Base-by-base conservation (phyloP, 2,113 vertebrate species). In the Ia io region DNA sequence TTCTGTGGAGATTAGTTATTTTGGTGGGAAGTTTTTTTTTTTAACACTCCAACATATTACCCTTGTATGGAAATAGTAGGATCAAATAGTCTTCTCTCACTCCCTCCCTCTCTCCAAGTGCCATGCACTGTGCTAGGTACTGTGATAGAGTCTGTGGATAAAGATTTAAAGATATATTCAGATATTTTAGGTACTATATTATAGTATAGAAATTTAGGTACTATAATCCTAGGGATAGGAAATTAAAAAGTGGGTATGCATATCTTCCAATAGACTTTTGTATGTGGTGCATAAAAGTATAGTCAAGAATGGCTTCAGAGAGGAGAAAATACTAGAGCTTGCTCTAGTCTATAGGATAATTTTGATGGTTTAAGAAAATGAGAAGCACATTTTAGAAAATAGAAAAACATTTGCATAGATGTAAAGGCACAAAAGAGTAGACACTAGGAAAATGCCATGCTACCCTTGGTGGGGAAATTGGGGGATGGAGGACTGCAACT, bases 1-100 rank as follows among this genome's bases (percentile, higher is more conserved):
- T 85, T 88, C n/a, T 94, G 47, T 77, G 42, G 67, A 59, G 47
- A 93, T 80, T 42, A 37, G 23, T 95, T 95, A 92, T 51, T 92
- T 61, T 83, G 32, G 30, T 79, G 37, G 59, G 44, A 95, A 93
- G 18, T 28, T 20, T 56, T 47, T 86, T 44, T 83, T 76, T 49
- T 76, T 49, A 28, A 30, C 6, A 73, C 7, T 83, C 20, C 6
- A 84, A 22, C 11, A 40, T 94, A 91, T 73, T 80, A 76, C 32
- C 22, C 14, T 93, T 22, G 5, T 65, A 88, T 69, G 17, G 35
- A 95, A 93, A 92, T 42, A 51, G 30, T 61, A 91, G 16, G 32
- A 77, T 67, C 22, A 84, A 51, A 44, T 61, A 71, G 73, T 2
- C 82, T 8, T 44, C 6, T 56, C 17, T 73, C 11, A 37, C 1